Conservation (phyloP, 30 jellyfish, hydroid and myxozoan genomes). For the Hydractinia echinata region DNA sequence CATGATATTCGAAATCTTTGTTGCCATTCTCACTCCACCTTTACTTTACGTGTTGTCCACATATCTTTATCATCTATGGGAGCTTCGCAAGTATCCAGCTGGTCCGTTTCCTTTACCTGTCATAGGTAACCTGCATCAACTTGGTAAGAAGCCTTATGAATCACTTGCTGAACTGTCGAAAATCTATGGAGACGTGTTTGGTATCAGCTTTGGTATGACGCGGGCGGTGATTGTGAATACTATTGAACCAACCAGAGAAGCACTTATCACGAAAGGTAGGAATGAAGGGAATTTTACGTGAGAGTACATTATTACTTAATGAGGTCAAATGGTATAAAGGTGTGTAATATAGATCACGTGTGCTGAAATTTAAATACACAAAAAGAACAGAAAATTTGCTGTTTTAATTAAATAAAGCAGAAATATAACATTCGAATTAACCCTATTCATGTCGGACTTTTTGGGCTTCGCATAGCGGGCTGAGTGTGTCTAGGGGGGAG, state of each 20-base stretch:
- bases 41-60: neutral
- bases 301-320: too few species aligned
- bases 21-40: neutral
- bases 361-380: too few species aligned
- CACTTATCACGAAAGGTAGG: slow-evolving; percentile 38
- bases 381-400: too few species aligned
- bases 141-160: slow-evolving; percentile 29
- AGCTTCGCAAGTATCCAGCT: slow-evolving; percentile 51
- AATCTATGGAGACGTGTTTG: slow-evolving; percentile 64
- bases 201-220: slow-evolving; percentile 58
- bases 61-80: slow-evolving; percentile 45
- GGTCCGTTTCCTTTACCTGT: slow-evolving; percentile 85
- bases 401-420: too few species aligned
- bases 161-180: slow-evolving; percentile 34
- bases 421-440: too few species aligned
- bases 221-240: slow-evolving; percentile 61
- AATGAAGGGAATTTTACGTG: too few species aligned
- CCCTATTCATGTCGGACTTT: too few species aligned
- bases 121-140: slow-evolving; percentile 62
- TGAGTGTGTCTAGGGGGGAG: too few species aligned
- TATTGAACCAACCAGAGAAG: slow-evolving; percentile 56
- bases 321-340: too few species aligned
- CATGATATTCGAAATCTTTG: neutral
- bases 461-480: too few species aligned
- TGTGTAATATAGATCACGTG: too few species aligned